phyloP scores from a whole-genome alignment of 2,113 vertebrate species.

The Calidris pygmaea region DNA sequence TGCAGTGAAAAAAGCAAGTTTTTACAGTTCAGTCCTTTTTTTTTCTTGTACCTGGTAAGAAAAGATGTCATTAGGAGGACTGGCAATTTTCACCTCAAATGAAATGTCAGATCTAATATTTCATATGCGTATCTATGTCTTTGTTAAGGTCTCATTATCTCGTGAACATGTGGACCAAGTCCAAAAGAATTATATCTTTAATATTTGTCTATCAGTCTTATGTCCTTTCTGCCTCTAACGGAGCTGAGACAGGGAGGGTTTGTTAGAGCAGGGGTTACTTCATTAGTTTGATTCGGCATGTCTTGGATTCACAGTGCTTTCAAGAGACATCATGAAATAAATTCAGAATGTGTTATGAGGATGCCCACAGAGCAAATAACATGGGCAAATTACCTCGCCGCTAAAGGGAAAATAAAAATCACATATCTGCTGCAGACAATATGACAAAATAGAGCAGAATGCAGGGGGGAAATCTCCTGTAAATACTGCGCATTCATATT shows the following conservation, averaged over 20 bases:
- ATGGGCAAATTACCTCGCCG: slow-evolving; percentile 71
- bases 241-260: slow-evolving; percentile 52
- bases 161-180: slow-evolving; percentile 32
- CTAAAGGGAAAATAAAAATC: slow-evolving; percentile 61
- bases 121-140: background rate
- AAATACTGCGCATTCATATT: slow-evolving; percentile 28
- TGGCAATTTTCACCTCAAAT: slow-evolving; percentile 50
- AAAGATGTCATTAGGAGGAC: slow-evolving; percentile 32
- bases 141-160: slow-evolving; percentile 59
- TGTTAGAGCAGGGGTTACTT: slow-evolving; percentile 68
- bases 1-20: background rate
- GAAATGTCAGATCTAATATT: slow-evolving; percentile 53
- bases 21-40: background rate
- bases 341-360: slow-evolving; percentile 68
- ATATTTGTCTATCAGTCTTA: slow-evolving; percentile 39
- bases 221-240: background rate
- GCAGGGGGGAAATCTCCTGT: background rate
- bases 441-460: slow-evolving; percentile 44
- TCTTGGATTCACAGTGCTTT: slow-evolving; percentile 72
- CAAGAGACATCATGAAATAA: slow-evolving; percentile 71
- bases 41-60: slow-evolving; percentile 21
- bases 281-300: slow-evolving; percentile 79
- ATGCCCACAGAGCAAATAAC: slow-evolving; percentile 78
- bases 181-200: slow-evolving; percentile 44
- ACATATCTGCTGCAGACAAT: slow-evolving; percentile 34